Evolutionary conservation across 2,113 vertebrate species (phyloP).

Genomic region (Xenopus laevis): DNA sequence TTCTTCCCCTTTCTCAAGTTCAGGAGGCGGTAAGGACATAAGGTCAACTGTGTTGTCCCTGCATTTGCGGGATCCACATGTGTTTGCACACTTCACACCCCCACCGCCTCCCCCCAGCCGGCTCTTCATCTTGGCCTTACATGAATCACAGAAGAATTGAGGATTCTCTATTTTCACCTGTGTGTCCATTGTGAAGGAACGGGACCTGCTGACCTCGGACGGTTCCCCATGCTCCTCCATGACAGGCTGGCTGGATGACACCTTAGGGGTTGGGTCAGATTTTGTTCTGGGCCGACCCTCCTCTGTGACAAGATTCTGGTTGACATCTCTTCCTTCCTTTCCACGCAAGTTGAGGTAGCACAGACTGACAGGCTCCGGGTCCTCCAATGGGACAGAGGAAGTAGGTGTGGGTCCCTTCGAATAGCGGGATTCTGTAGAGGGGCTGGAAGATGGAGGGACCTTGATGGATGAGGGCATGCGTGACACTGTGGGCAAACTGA

Average conservation of each 20-base stretch:
- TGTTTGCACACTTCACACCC: slow-evolving; percentile 57
- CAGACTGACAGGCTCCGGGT: slow-evolving; percentile 88
- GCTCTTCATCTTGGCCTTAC: slow-evolving; percentile 80
- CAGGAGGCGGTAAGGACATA: slow-evolving; percentile 87
- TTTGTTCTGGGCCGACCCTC: slow-evolving; percentile 86
- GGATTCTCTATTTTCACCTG: slow-evolving; percentile 62
- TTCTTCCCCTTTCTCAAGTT: slow-evolving; percentile 77
- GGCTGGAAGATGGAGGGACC: slow-evolving; percentile 58
- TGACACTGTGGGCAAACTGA: slow-evolving; percentile 71
- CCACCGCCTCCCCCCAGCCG: slow-evolving; percentile 54
- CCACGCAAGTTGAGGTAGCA: slow-evolving; percentile 91
- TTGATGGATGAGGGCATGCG: slow-evolving; percentile 69
- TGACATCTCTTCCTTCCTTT: slow-evolving; percentile 90
- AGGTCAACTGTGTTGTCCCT: slow-evolving; percentile 86
- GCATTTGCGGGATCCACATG: slow-evolving; percentile 63
- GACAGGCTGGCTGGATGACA: slow-evolving; percentile 62
- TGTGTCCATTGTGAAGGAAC: slow-evolving; percentile 82
- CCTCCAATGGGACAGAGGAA: slow-evolving; percentile 61
- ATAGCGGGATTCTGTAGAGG: neutral
- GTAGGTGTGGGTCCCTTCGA: slow-evolving; percentile 54
- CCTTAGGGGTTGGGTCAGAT: slow-evolving; percentile 89
- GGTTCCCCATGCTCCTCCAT: slow-evolving; percentile 61
- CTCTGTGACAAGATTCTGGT: slow-evolving; percentile 89
- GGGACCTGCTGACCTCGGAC: slow-evolving; percentile 70
- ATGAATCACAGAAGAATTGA: slow-evolving; percentile 88